These are phyloP conservation scores for Coilia nasus DNA, from an alignment of 2,797 vertebrate genomes.

Conservation along the genomic window DNA sequence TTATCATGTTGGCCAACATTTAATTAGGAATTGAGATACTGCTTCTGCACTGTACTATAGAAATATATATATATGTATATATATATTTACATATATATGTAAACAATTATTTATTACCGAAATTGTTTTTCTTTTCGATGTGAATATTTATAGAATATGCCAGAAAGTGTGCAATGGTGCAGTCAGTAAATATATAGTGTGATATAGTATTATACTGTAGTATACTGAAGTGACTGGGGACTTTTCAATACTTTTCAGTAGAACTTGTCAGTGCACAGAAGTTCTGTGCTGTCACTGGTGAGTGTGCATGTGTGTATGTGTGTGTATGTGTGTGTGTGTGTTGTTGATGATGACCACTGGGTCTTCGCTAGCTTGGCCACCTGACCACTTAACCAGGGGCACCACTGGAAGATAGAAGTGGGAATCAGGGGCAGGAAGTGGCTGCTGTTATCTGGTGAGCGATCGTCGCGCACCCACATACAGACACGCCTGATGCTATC, in stretches of 20 bases:
- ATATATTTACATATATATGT: no score
- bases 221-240: not conserved
- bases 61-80: no score
- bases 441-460: slow-evolving; percentile 67
- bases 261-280: not conserved
- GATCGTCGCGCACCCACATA: slow-evolving; percentile 61
- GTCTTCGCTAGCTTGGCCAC: not conserved
- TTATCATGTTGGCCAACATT: not conserved
- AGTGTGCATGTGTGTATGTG: not conserved
- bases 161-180: not conserved
- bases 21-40: not conserved
- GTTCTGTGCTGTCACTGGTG: not conserved
- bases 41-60: no score
- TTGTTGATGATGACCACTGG: slow-evolving; percentile 1
- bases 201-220: no score
- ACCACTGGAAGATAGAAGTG: slow-evolving; percentile 28
- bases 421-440: slow-evolving; percentile 63
- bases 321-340: no score
- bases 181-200: no score
- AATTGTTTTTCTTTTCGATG: not conserved
- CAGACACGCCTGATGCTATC: slow-evolving; percentile 73
- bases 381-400: slow-evolving; percentile 60
- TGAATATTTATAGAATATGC: not conserved
- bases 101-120: not conserved
- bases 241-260: not conserved